These are phyloP conservation scores for Heliconius himera DNA, from an alignment of 1,140 invertebrate genomes.

Conservation along the genomic window DNA sequence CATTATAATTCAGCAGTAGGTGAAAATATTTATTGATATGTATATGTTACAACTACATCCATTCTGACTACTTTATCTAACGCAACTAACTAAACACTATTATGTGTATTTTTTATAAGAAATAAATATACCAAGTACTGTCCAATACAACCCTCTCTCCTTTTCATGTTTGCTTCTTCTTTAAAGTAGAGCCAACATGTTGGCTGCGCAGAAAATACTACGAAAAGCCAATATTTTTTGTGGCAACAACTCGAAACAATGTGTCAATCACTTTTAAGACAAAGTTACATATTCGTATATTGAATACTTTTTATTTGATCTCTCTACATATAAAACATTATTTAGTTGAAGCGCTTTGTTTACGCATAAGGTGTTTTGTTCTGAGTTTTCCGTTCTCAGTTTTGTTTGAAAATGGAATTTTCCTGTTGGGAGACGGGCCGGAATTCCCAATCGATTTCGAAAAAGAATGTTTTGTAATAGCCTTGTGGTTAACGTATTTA, in stretches of 20 bases:
- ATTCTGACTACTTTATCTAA: no score
- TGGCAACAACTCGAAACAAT: background rate
- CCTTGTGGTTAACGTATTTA: conserved; percentile 13
- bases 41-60: no score
- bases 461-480: conserved; percentile 24
- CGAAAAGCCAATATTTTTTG: background rate
- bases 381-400: conserved; percentile 66
- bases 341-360: conserved; percentile 77
- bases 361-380: conserved; percentile 78
- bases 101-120: no score
- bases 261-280: background rate
- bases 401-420: conserved; percentile 77
- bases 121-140: no score
- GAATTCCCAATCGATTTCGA: conserved; percentile 70
- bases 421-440: conserved; percentile 64
- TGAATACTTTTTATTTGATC: background rate
- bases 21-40: no score
- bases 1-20: no score
- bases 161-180: background rate
- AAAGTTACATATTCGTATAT: background rate
- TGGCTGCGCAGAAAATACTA: background rate
- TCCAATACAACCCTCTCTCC: background rate
- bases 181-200: background rate
- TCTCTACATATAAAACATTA: conserved; percentile 39
- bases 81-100: no score